Evolutionary conservation across 1,140 invertebrate species (phyloP).

Genomic region (Formica selysi): DNA sequence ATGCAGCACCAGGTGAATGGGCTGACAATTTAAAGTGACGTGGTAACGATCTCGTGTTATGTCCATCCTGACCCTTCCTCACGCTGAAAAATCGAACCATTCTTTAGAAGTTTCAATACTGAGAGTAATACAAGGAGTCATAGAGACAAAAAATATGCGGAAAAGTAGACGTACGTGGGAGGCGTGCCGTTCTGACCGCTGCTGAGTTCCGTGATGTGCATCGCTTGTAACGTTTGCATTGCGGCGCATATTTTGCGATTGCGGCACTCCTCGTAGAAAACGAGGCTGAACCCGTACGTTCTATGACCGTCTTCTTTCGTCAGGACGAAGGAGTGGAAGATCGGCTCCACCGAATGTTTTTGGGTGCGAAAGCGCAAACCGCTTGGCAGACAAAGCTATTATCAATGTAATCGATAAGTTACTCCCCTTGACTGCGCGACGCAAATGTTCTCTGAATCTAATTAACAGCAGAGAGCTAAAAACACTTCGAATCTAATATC

Average conservation of each 20-base stretch:
- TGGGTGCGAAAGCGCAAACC: constrained; percentile 97
- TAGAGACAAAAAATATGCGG: neutral
- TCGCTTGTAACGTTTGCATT: constrained; percentile 97
- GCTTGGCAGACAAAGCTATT: constrained; percentile 96
- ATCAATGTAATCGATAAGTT: constrained; percentile 62
- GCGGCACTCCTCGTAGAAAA: constrained; percentile 98
- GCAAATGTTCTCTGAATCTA: constrained; percentile 25
- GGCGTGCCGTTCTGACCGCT: constrained; percentile 90
- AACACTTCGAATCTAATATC: neutral
- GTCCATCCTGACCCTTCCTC: constrained; percentile 87
- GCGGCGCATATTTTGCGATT: constrained; percentile 97
- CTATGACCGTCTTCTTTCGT: constrained; percentile 98
- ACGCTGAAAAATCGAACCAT: constrained; percentile 83
- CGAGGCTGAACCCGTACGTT: constrained; percentile 96
- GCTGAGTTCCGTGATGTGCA: constrained; percentile 96
- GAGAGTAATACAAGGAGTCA: neutral
- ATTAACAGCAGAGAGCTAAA: constrained; percentile 16
- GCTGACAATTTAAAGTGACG: constrained; percentile 95
- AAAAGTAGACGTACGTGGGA: constrained; percentile 79
- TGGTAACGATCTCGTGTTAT: constrained; percentile 92
- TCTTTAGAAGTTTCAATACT: neutral
- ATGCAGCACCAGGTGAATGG: constrained; percentile 90
- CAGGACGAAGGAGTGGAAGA: constrained; percentile 98
- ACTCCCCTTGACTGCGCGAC: constrained; percentile 34
- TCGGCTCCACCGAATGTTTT: constrained; percentile 95